Percentiles rank a stretch among this genome's conserved stretches.
These are phyloP conservation scores for Cecidostiba fungosa DNA, from an alignment of 2,888 invertebrate genomes.

Conservation along the genomic window DNA sequence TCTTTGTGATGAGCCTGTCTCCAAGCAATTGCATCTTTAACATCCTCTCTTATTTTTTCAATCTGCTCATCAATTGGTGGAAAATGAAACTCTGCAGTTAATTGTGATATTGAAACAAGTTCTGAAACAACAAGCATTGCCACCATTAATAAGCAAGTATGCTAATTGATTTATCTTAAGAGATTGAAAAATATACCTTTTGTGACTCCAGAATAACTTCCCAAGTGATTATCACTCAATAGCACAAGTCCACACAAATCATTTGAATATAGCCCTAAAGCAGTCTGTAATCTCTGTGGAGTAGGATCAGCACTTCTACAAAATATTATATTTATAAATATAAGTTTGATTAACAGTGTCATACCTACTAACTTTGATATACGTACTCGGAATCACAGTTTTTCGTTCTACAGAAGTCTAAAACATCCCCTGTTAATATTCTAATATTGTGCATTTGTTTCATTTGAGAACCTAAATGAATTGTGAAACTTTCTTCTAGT, in stretches of 20 bases:
- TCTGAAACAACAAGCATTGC: conserved; percentile 79
- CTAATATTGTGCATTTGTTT: conserved; percentile 99
- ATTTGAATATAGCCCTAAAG: conserved; percentile 95
- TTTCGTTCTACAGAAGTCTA: conserved; percentile 88
- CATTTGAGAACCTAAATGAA: conserved; percentile 97
- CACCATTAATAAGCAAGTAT: background rate
- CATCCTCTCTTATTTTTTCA: conserved; percentile 84
- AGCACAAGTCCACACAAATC: conserved; percentile 94
- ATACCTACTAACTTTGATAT: conserved; percentile 12
- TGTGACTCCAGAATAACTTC: conserved; percentile 84
- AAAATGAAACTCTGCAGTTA: conserved; percentile 98
- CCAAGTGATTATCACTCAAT: conserved; percentile 85
- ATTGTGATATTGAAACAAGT: conserved; percentile 86
- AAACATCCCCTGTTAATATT: conserved; percentile 91
- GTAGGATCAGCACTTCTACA: conserved; percentile 82
- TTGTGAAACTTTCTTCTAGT: conserved; percentile 97
- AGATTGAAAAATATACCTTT: conserved; percentile 80
- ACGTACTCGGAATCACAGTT: conserved; percentile 79
- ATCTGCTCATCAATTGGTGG: conserved; percentile 92
- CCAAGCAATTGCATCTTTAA: conserved; percentile 83
- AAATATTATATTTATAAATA: conserved; percentile 42
- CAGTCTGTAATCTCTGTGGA: conserved; percentile 93
- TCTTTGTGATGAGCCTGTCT: conserved; percentile 77
- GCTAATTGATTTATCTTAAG: background rate
- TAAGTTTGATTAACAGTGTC: conserved; percentile 11